phyloP scores from a whole-genome alignment of 2,888 invertebrate genomes.

The Nycteola revayana region DNA sequence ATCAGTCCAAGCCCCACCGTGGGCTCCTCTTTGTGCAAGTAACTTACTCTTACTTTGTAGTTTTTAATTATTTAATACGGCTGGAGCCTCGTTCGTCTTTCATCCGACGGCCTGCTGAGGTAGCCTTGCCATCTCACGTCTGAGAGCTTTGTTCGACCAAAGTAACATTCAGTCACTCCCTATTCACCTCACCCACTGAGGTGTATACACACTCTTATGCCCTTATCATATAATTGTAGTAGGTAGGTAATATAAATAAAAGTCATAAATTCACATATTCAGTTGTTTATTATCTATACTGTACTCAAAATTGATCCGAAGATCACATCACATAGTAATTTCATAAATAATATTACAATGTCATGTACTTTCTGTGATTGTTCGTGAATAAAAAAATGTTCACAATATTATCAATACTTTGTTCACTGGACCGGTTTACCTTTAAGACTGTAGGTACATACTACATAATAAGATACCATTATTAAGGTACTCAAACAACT shows the following conservation, averaged over 20 bases:
- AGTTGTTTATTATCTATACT: slow-evolving; percentile 88
- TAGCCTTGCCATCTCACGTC: too few relatives aligned
- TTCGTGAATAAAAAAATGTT: slow-evolving; percentile 81
- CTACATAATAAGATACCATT: slow-evolving; percentile 74
- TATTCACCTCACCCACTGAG: too few relatives aligned
- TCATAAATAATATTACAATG: slow-evolving; percentile 83
- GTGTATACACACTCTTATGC: too few relatives aligned
- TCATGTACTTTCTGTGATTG: slow-evolving; percentile 82
- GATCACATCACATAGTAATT: slow-evolving; percentile 88
- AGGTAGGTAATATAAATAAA: slow-evolving; percentile 49
- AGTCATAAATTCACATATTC: slow-evolving; percentile 83
- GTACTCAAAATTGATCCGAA: slow-evolving; percentile 88
- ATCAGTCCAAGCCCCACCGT: too few relatives aligned
- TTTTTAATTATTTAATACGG: too few relatives aligned
- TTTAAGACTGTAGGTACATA: slow-evolving; percentile 69
- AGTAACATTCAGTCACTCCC: too few relatives aligned
- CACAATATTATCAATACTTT: slow-evolving; percentile 81
- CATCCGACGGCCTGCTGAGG: too few relatives aligned
- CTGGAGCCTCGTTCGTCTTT: too few relatives aligned
- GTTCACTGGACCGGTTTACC: slow-evolving; percentile 81
- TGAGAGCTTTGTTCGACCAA: too few relatives aligned
- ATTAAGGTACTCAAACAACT: slow-evolving; percentile 76
- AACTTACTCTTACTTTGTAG: too few relatives aligned
- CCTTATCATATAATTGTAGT: too few relatives aligned
- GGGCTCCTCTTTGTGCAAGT: too few relatives aligned